A percentile compares a stretch with the other conserved stretches of the same genome.
These are phyloP conservation scores for Leptopilina syphax DNA, from an alignment of 2,888 invertebrate genomes.

Conservation along the genomic window DNA sequence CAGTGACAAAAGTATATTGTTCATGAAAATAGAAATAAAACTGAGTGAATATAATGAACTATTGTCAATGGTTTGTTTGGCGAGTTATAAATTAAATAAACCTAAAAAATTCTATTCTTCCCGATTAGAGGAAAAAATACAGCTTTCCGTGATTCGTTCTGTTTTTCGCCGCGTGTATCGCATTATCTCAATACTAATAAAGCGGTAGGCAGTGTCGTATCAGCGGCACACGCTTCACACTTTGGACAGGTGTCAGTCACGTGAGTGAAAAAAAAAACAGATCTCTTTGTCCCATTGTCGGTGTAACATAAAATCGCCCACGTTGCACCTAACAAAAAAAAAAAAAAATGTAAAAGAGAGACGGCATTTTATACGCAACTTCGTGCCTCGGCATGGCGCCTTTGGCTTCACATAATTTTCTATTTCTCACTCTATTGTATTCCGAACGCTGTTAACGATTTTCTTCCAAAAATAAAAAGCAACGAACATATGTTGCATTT, in stretches of 20 bases:
- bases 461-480: background rate
- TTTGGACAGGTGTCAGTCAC: constrained; percentile 36
- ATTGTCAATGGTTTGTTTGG: background rate
- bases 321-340: background rate
- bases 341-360: no score
- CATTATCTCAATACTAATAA: constrained; percentile 28
- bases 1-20: no score
- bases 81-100: background rate
- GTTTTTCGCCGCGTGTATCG: constrained; percentile 4
- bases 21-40: no score
- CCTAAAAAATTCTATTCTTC: background rate
- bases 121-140: background rate
- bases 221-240: constrained; percentile 22
- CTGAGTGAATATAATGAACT: background rate
- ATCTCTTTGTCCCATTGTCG: constrained; percentile 34
- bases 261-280: constrained; percentile 27
- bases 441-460: constrained; percentile 28
- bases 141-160: constrained; percentile 18
- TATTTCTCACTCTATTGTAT: constrained; percentile 37
- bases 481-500: constrained; percentile 22
- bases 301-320: constrained; percentile 31
- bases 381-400: constrained; percentile 67
- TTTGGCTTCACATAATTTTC: constrained; percentile 67
- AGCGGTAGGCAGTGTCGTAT: background rate
- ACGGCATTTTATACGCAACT: constrained; percentile 44